Percentiles rank a stretch among this genome's conserved stretches.
phyloP scores from a whole-genome alignment of 1,140 invertebrate genomes.

The Drosophila tsacasi region DNA sequence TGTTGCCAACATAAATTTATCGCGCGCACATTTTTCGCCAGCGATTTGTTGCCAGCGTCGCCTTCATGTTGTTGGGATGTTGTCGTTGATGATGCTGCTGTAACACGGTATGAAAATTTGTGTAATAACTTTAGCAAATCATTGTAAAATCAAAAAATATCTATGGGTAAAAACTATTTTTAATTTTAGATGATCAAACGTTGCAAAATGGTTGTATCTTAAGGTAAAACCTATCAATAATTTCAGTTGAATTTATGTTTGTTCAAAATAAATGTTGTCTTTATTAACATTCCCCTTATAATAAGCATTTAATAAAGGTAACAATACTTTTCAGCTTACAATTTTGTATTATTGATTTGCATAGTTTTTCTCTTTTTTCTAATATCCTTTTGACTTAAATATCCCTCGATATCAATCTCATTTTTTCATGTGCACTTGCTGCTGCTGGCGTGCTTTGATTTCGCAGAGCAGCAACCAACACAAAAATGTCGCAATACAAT shows the following conservation, averaged over 20 bases:
- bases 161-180: no score
- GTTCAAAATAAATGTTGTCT: not conserved
- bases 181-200: no score
- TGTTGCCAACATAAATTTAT: constrained; percentile 82
- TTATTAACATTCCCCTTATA: not conserved
- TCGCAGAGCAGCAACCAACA: constrained; percentile 70
- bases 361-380: no score
- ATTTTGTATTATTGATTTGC: no score
- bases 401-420: not conserved
- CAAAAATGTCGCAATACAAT: constrained; percentile 83
- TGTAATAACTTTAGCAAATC: not conserved
- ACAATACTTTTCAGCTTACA: not conserved
- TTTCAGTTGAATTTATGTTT: no score
- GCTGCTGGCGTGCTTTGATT: constrained; percentile 75
- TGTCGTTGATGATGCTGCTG: constrained; percentile 59
- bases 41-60: constrained; percentile 71
- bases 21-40: constrained; percentile 76
- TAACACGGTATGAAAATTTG: not conserved
- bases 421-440: constrained; percentile 11
- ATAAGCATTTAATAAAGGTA: not conserved
- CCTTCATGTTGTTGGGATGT: constrained; percentile 55
- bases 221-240: no score
- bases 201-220: no score
- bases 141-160: not conserved
- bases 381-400: not conserved